phyloP scores from a whole-genome alignment of 2,888 invertebrate genomes.

The Hirtodrosophila alboralis region DNA sequence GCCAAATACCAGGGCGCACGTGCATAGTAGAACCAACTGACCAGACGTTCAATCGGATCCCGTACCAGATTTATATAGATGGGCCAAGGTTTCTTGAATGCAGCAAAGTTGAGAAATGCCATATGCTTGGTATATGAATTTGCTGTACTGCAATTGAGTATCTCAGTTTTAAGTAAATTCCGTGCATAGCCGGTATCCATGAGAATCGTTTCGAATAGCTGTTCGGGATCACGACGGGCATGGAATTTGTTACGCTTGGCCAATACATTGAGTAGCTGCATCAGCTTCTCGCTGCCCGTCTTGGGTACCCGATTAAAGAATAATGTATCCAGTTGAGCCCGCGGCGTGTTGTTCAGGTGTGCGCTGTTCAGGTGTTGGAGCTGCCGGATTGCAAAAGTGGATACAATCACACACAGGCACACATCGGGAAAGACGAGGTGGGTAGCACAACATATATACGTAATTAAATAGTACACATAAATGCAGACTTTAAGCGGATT shows the following conservation, averaged over 20 bases:
- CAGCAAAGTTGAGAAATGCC: constrained; percentile 93
- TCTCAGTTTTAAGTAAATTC: constrained; percentile 88
- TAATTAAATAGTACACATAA: constrained; percentile 26
- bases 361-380: constrained; percentile 55
- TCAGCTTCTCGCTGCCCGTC: constrained; percentile 94
- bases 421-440: constrained; percentile 37
- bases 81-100: constrained; percentile 90
- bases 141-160: constrained; percentile 87
- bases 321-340: constrained; percentile 86
- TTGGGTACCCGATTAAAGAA: constrained; percentile 96
- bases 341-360: constrained; percentile 76
- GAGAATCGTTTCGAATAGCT: constrained; percentile 85
- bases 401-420: constrained; percentile 23
- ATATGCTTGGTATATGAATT: constrained; percentile 93
- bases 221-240: constrained; percentile 92
- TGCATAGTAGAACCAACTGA: constrained; percentile 96
- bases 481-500: constrained; percentile 27
- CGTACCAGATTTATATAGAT: constrained; percentile 95
- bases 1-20: constrained; percentile 95
- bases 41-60: constrained; percentile 94
- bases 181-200: constrained; percentile 90
- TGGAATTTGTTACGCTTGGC: constrained; percentile 87
- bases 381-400: constrained; percentile 71
- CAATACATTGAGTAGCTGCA: constrained; percentile 91
- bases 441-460: constrained; percentile 18